Evolutionary conservation across 2,888 invertebrate genomes (phyloP).

Genomic region (Hedychridium roseum): DNA sequence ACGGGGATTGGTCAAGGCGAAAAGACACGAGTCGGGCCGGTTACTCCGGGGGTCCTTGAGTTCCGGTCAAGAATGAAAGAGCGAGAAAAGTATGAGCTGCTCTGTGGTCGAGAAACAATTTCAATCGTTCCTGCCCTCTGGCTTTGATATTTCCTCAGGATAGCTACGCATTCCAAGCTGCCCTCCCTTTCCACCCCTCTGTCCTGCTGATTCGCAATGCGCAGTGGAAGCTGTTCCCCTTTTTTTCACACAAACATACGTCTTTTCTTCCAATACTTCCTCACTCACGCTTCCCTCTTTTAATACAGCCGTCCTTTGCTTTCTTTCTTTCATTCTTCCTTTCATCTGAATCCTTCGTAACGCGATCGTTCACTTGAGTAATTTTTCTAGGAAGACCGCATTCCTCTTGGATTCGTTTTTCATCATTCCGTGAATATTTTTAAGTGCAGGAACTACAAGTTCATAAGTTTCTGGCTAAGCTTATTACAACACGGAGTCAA

Average conservation of each 20-base stretch:
- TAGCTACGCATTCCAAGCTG: conserved; percentile 48
- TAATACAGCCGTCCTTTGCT: neutral
- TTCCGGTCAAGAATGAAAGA: conserved; percentile 11
- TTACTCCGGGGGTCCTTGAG: conserved; percentile 23
- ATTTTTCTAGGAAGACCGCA: too few relatives aligned
- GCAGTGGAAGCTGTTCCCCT: conserved; percentile 27
- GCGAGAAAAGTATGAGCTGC: neutral
- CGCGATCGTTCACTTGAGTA: too few relatives aligned
- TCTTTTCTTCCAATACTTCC: neutral
- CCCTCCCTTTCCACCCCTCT: conserved; percentile 10
- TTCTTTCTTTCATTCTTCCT: neutral
- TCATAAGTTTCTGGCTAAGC: too few relatives aligned
- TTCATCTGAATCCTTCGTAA: neutral
- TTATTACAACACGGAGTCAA: too few relatives aligned
- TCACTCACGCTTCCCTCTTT: neutral
- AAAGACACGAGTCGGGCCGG: conserved; percentile 27
- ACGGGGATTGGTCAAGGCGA: conserved; percentile 45
- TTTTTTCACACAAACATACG: too few relatives aligned
- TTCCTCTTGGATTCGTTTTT: too few relatives aligned
- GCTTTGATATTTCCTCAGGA: conserved; percentile 57
- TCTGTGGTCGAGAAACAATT: conserved; percentile 55
- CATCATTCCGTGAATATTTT: too few relatives aligned
- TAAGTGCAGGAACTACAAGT: too few relatives aligned
- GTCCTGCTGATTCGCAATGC: conserved; percentile 34
- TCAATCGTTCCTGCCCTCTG: conserved; percentile 52